Percentiles rank a stretch among this genome's conserved stretches.
Evolutionary conservation across 2,888 invertebrate genomes (phyloP).

Genomic region (Hirudinaria manillensis): DNA sequence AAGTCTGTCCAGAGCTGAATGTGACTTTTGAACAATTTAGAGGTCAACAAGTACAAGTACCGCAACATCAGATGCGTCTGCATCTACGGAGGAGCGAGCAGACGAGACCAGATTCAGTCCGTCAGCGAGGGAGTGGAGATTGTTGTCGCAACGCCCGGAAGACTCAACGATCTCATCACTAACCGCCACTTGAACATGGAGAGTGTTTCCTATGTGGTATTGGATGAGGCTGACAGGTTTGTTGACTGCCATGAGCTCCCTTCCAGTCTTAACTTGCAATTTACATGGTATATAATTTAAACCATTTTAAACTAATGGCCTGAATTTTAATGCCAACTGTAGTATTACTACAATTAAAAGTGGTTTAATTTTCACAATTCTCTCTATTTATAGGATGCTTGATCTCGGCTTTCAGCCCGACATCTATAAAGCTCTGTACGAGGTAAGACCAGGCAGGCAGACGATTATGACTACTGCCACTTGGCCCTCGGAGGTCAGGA

Average conservation of each 20-base stretch:
- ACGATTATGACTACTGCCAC: constrained; percentile 96
- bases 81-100: constrained; percentile 81
- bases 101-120: constrained; percentile 70
- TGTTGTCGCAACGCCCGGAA: constrained; percentile 87
- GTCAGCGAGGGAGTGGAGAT: constrained; percentile 80
- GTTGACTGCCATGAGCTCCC: neutral
- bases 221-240: constrained; percentile 74
- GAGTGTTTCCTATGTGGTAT: constrained; percentile 76
- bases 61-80: constrained; percentile 76
- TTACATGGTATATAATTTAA: too few species aligned
- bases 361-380: neutral
- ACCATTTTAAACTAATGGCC: too few species aligned
- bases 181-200: constrained; percentile 65
- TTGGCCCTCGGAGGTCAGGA: constrained; percentile 81
- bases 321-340: too few species aligned
- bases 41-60: constrained; percentile 81
- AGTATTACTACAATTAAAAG: too few species aligned
- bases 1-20: too few species aligned
- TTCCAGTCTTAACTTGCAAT: too few species aligned
- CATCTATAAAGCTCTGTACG: constrained; percentile 58
- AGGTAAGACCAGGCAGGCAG: constrained; percentile 70
- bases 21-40: constrained; percentile 49
- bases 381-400: constrained; percentile 57
- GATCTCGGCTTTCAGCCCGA: constrained; percentile 61
- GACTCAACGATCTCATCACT: constrained; percentile 80